Percentiles rank a stretch among this genome's conserved stretches.
phyloP scores from a whole-genome alignment of 2,113 vertebrate genomes.

The Phylloscopus whistleri region DNA sequence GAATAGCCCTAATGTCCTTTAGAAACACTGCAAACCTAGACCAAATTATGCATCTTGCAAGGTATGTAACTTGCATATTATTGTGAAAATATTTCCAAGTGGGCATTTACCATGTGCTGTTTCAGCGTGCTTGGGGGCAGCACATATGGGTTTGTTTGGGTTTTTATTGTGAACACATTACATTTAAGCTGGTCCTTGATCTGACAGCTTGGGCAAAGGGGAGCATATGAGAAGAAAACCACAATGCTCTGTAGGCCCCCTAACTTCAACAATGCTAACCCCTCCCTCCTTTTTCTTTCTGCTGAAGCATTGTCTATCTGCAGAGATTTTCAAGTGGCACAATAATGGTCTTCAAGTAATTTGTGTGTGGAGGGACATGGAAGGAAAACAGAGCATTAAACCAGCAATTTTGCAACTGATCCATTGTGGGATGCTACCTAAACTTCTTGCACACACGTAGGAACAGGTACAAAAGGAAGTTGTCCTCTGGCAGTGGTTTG shows the following conservation, averaged over 20 bases:
- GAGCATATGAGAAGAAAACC: background rate
- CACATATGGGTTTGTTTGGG: background rate
- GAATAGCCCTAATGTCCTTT: slow-evolving; percentile 36
- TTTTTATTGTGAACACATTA: background rate
- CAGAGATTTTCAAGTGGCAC: background rate
- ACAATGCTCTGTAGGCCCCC: background rate
- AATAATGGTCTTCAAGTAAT: background rate
- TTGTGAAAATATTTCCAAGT: slow-evolving; percentile 36
- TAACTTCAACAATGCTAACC: background rate
- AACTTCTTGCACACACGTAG: background rate
- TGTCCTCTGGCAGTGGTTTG: background rate
- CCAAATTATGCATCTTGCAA: slow-evolving; percentile 10
- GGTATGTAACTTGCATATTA: slow-evolving; percentile 26
- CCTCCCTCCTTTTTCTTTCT: background rate
- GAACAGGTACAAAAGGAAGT: background rate
- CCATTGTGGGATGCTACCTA: background rate
- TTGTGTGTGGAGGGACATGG: background rate
- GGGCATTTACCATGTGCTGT: slow-evolving; percentile 17
- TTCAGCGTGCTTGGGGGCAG: background rate
- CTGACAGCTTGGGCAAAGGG: slow-evolving; percentile 3
- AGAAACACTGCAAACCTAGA: slow-evolving; percentile 21
- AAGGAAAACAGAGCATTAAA: background rate
- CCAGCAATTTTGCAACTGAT: background rate
- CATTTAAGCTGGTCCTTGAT: background rate
- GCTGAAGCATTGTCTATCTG: background rate